Evolutionary conservation across 2,797 vertebrate genomes (phyloP).

Genomic region (Oryzias dopingdopingensis): DNA sequence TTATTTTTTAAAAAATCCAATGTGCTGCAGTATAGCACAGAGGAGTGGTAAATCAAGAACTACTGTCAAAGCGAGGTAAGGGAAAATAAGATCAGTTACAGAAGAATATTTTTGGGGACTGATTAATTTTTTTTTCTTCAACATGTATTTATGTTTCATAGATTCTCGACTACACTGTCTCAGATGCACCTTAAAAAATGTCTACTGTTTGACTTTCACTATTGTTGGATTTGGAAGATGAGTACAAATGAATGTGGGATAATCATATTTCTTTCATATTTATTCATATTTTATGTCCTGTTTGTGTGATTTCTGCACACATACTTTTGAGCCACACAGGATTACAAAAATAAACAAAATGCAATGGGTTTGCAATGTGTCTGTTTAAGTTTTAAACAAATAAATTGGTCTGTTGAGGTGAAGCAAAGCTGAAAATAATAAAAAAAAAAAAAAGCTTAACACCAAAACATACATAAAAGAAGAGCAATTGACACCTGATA

Average conservation of each 20-base stretch:
- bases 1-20: constrained; percentile 5
- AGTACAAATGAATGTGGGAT: constrained; percentile 55
- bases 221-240: constrained; percentile 20
- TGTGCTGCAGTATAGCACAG: constrained; percentile 13
- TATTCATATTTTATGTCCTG: constrained; percentile 49
- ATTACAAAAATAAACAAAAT: constrained; percentile 5
- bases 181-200: constrained; percentile 8
- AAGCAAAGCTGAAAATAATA: too few species aligned
- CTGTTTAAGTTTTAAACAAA: too few species aligned
- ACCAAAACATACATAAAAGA: too few species aligned
- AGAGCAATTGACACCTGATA: too few species aligned
- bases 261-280: constrained; percentile 41
- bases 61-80: constrained; percentile 12
- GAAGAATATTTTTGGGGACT: constrained; percentile 2
- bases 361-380: too few species aligned
- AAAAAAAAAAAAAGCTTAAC: too few species aligned
- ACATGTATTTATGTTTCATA: neutral
- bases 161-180: constrained; percentile 5
- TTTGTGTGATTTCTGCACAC: constrained; percentile 52
- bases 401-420: too few species aligned
- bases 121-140: constrained; percentile 11
- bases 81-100: constrained; percentile 2
- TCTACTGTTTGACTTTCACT: constrained; percentile 11
- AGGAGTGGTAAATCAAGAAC: constrained; percentile 1
- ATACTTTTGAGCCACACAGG: constrained; percentile 30